These are phyloP conservation scores for Coenonympha arcania DNA, from an alignment of 2,888 invertebrate species.

Conservation along the genomic window DNA sequence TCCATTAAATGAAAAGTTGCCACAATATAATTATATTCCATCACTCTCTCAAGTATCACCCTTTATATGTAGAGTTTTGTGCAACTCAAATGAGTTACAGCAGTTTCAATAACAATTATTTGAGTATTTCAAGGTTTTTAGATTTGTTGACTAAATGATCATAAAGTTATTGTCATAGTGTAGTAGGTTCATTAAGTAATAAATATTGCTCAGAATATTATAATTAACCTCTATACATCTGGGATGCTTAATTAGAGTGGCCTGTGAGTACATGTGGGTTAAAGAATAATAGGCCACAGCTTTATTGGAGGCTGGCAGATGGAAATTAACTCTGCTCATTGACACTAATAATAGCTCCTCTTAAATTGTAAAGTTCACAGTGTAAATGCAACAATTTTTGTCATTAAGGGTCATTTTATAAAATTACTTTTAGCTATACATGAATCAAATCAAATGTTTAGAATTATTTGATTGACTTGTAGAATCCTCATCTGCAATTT, in stretches of 20 bases:
- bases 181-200: no score
- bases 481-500: background rate
- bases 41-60: no score
- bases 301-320: conserved; percentile 25
- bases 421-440: conserved; percentile 5
- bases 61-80: no score
- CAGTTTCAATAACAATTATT: no score
- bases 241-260: background rate
- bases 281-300: conserved; percentile 24
- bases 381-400: conserved; percentile 16
- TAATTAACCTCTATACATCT: background rate
- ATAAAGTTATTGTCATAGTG: no score
- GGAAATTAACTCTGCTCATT: conserved; percentile 53
- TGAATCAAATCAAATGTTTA: conserved; percentile 1
- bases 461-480: background rate
- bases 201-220: no score
- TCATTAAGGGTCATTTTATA: conserved; percentile 12
- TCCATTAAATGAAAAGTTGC: no score
- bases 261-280: conserved; percentile 9
- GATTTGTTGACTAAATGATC: no score
- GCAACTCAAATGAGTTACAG: no score
- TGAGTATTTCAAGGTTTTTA: background rate
- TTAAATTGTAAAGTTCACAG: conserved; percentile 25
- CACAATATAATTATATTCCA: no score
- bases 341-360: conserved; percentile 52